A percentile compares a stretch with the other conserved stretches of the same genome.
Conservation (phyloP, 2,888 invertebrate genomes). For the Halocaridina rubra region DNA sequence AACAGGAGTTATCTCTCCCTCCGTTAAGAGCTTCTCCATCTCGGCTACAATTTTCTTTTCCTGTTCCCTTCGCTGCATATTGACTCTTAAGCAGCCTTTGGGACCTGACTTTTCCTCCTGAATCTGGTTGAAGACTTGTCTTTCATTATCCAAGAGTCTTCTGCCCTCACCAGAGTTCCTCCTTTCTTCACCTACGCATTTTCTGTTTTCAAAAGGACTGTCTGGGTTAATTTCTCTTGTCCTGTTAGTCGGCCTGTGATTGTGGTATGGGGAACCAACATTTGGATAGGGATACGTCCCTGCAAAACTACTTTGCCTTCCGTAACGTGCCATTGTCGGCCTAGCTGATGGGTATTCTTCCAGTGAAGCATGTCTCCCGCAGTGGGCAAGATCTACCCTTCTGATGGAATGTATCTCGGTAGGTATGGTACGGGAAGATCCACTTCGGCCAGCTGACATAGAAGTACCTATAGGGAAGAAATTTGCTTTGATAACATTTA, state of each 20-base stretch:
- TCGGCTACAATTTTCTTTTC: slow-evolving; percentile 15
- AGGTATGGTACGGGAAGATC: slow-evolving; percentile 36
- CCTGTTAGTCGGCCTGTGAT: slow-evolving; percentile 37
- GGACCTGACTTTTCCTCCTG: slow-evolving; percentile 25
- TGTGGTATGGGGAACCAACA: slow-evolving; percentile 9
- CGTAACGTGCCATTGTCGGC: slow-evolving; percentile 52
- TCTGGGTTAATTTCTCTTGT: not conserved
- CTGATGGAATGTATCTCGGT: slow-evolving; percentile 15
- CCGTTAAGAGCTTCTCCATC: slow-evolving; percentile 23
- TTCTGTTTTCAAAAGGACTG: not conserved
- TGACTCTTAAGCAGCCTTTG: not conserved
- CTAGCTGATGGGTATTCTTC: slow-evolving; percentile 29
- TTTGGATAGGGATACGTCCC: slow-evolving; percentile 30
- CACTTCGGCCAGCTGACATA: slow-evolving; percentile 48
- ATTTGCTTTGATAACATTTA: too few relatives aligned
- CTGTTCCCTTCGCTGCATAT: not conserved
- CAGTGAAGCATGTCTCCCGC: slow-evolving; percentile 28
- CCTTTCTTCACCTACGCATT: slow-evolving; percentile 20
- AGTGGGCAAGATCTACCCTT: slow-evolving; percentile 25
- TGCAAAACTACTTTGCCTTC: slow-evolving; percentile 59
- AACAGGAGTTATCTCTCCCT: not conserved
- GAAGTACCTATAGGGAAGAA: slow-evolving; percentile 24
- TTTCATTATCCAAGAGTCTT: slow-evolving; percentile 18
- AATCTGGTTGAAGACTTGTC: not conserved
- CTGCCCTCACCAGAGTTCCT: slow-evolving; percentile 22